phyloP scores from a whole-genome alignment of 2,113 vertebrate species.

The Fulmarus glacialis region DNA sequence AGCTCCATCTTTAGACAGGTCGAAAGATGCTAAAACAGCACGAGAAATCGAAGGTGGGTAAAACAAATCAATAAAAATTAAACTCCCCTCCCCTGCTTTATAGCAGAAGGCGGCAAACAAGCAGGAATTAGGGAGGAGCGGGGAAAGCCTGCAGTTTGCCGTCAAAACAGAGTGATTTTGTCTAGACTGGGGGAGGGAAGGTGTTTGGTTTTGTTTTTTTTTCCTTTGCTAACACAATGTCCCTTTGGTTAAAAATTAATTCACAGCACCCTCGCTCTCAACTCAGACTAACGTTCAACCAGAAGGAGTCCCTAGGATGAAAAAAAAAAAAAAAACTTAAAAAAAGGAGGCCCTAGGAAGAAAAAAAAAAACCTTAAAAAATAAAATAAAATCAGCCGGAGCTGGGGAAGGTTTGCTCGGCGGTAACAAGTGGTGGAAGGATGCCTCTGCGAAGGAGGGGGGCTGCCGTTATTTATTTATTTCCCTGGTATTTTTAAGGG shows the following conservation, averaged over 20 bases:
- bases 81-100: background rate
- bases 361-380: background rate
- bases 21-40: background rate
- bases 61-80: background rate
- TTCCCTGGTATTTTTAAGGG: background rate
- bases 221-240: background rate
- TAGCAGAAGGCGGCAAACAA: background rate
- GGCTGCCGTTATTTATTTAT: background rate
- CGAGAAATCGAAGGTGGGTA: constrained; percentile 24
- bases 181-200: constrained; percentile 24
- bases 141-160: background rate
- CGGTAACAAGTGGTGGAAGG: constrained; percentile 50
- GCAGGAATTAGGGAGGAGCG: background rate
- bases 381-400: background rate
- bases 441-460: background rate
- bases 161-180: constrained; percentile 33
- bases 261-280: background rate
- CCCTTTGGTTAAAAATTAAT: constrained; percentile 41
- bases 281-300: background rate
- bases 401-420: background rate
- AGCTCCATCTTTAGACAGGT: background rate
- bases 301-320: background rate
- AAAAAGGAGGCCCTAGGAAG: background rate
- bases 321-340: background rate
- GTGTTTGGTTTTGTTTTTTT: background rate